Evolutionary conservation across 2,113 vertebrate genomes (phyloP).

Genomic region (Hemicordylus capensis): DNA sequence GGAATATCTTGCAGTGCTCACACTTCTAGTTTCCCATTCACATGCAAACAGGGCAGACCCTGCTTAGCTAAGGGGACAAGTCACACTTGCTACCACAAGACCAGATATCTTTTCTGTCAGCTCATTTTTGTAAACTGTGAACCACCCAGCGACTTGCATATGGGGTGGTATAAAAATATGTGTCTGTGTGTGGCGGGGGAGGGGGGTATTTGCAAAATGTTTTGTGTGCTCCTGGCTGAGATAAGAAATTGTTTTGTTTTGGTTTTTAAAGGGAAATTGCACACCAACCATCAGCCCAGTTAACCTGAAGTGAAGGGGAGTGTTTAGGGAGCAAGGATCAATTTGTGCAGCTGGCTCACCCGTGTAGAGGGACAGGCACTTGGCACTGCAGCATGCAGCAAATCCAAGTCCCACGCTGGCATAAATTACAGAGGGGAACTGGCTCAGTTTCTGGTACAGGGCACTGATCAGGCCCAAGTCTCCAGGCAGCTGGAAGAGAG

Average conservation of each 20-base stretch:
- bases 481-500: neutral
- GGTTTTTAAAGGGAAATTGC: neutral
- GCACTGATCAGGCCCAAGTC: neutral
- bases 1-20: too few species aligned
- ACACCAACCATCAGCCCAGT: neutral
- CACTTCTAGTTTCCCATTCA: too few species aligned
- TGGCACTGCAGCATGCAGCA: neutral
- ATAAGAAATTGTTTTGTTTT: neutral
- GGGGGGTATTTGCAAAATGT: neutral
- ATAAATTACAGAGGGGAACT: conserved; percentile 9
- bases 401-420: conserved; percentile 18
- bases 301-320: neutral
- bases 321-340: too few species aligned
- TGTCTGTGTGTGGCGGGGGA: too few species aligned
- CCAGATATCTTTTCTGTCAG: too few species aligned
- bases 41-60: too few species aligned
- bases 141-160: too few species aligned
- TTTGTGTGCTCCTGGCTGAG: too few species aligned
- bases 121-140: too few species aligned
- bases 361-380: conserved; percentile 27
- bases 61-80: too few species aligned
- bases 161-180: too few species aligned
- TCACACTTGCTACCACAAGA: too few species aligned
- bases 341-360: conserved; percentile 5
- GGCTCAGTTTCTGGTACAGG: conserved; percentile 24